Conservation (phyloP, 2,888 invertebrate species). For the Cryptophagus acutangulus region DNA sequence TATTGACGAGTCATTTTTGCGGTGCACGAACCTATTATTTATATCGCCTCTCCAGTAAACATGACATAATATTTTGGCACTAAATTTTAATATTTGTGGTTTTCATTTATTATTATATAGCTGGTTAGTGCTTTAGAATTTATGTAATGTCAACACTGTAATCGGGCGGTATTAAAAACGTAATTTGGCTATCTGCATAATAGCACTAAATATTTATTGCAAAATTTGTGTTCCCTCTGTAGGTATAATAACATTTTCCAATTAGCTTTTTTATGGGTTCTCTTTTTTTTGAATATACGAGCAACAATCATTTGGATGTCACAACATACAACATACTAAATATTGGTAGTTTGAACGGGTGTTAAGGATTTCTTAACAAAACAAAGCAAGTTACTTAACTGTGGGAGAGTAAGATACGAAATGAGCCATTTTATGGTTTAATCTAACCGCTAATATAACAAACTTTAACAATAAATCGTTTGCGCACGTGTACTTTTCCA, state of each 20-base stretch:
- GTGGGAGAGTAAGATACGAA: too few species aligned
- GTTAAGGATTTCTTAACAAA: too few species aligned
- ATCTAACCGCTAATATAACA: constrained; percentile 36
- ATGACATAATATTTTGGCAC: constrained; percentile 2
- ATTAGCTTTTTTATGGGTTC: constrained; percentile 3
- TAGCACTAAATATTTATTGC: constrained; percentile 3
- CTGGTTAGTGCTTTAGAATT: constrained; percentile 2
- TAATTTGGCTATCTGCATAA: constrained; percentile 5
- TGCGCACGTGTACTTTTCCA: constrained; percentile 32
- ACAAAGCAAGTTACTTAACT: too few species aligned
- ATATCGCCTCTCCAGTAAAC: too few species aligned
- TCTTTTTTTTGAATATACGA: too few species aligned
- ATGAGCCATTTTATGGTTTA: constrained; percentile 1
- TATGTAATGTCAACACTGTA: constrained; percentile 2
- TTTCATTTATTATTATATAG: constrained; percentile 2
- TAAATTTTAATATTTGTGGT: too few species aligned
- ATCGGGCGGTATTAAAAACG: constrained; percentile 4
- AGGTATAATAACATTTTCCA: constrained; percentile 3
- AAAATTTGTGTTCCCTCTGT: constrained; percentile 3
- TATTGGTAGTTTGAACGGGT: too few species aligned
- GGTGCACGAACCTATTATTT: too few species aligned
- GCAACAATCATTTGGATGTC: too few species aligned
- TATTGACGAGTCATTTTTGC: too few species aligned
- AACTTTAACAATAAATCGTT: constrained; percentile 37
- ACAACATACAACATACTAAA: too few species aligned